Evolutionary conservation across 2,888 invertebrate genomes (phyloP).

Genomic region (Noctua pronuba): DNA sequence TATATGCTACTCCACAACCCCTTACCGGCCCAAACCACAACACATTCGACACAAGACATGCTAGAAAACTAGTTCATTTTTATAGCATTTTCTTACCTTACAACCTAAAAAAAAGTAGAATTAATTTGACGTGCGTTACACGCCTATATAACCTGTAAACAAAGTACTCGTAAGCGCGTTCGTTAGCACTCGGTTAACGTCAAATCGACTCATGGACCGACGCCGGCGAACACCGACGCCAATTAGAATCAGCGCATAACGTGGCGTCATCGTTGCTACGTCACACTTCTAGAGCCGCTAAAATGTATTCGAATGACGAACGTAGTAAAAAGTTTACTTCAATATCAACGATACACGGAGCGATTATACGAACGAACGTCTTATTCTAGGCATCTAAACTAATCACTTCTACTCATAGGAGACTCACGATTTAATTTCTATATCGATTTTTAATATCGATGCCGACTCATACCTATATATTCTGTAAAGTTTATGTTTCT

Average conservation of each 20-base stretch:
- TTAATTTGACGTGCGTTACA: slow-evolving; percentile 32
- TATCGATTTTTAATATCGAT: background rate
- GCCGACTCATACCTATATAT: background rate
- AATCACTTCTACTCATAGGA: background rate
- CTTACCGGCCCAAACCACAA: background rate
- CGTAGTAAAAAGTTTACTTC: background rate
- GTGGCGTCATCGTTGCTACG: slow-evolving; percentile 73
- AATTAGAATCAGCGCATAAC: slow-evolving; percentile 81
- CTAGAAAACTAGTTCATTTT: background rate
- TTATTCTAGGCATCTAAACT: background rate
- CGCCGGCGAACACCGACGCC: slow-evolving; percentile 82
- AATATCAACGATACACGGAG: background rate
- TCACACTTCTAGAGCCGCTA: slow-evolving; percentile 61
- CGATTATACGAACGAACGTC: background rate
- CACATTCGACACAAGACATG: background rate
- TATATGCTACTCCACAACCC: background rate
- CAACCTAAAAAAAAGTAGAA: slow-evolving; percentile 3
- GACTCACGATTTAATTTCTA: background rate
- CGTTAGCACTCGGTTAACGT: slow-evolving; percentile 67
- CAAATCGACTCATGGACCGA: slow-evolving; percentile 74
- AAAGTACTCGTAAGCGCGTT: slow-evolving; percentile 73
- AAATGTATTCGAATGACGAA: slow-evolving; percentile 58
- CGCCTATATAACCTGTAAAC: slow-evolving; percentile 66
- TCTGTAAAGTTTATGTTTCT: background rate
- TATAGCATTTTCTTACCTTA: background rate